phyloP scores from a whole-genome alignment of 2,113 vertebrate genomes.

The Ceratotherium simum region DNA sequence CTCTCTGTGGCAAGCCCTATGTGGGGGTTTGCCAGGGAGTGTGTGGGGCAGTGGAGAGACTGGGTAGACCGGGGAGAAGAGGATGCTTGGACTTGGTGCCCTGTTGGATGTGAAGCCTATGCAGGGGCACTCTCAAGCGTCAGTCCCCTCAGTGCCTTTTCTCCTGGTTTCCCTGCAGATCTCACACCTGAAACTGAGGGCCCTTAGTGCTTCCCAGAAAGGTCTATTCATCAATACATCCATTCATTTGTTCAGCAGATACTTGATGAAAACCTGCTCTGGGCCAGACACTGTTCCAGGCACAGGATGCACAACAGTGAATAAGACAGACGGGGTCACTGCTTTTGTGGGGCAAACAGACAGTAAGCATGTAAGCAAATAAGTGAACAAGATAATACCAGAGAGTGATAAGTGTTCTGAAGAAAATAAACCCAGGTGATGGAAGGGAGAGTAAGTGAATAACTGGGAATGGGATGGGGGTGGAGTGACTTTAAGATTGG shows the following conservation, averaged over 20 bases:
- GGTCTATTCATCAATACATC: not conserved
- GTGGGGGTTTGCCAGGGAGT: not conserved
- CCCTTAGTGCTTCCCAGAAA: not conserved
- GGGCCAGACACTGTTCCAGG: not conserved
- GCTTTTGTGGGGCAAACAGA: not conserved
- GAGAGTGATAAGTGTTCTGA: not conserved
- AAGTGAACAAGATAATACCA: not conserved
- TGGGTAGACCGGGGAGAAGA: not conserved
- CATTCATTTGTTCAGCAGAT: not conserved
- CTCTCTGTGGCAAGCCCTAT: not conserved
- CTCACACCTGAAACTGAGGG: not conserved
- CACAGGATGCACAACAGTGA: not conserved
- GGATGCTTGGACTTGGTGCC: not conserved
- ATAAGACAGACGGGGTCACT: not conserved
- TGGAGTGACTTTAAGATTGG: not conserved
- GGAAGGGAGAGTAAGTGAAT: not conserved
- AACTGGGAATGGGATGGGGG: not conserved
- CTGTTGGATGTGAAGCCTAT: not conserved
- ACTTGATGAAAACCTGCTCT: conserved; percentile 7
- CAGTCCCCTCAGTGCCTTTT: not conserved
- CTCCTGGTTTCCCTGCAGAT: not conserved
- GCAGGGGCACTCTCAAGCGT: too few relatives aligned
- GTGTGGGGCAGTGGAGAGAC: not conserved
- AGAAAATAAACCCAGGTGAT: not conserved
- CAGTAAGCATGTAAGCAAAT: not conserved